Evolutionary conservation across 2,113 vertebrate genomes (phyloP).

Genomic region (Strigops habroptila): DNA sequence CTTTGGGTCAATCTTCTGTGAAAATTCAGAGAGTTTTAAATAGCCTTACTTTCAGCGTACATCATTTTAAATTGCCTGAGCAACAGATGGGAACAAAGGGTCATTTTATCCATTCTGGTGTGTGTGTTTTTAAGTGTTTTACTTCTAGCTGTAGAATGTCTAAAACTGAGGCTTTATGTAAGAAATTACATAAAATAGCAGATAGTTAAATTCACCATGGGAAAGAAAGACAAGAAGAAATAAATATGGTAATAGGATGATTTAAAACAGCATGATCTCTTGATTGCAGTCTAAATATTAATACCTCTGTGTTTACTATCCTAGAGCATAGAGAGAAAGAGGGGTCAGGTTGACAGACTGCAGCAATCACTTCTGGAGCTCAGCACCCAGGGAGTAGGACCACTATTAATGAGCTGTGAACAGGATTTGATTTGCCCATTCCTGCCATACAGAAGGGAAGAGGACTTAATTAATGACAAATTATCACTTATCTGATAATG

Average conservation of each 20-base stretch:
- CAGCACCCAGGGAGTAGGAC: not conserved
- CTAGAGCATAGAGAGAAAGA: not conserved
- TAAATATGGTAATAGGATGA: constrained; percentile 32
- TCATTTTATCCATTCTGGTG: not conserved
- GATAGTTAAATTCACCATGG: constrained; percentile 22
- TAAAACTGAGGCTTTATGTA: not conserved
- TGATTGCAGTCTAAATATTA: constrained; percentile 39
- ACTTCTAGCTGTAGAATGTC: not conserved
- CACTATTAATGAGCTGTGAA: not conserved
- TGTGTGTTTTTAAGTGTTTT: not conserved
- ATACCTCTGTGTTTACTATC: not conserved
- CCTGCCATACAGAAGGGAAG: not conserved
- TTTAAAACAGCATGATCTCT: constrained; percentile 41
- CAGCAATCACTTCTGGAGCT: not conserved
- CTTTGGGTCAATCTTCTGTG: constrained; percentile 1
- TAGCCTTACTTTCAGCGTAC: not conserved
- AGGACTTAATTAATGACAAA: not conserved
- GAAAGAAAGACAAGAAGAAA: constrained; percentile 16
- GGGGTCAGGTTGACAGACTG: not conserved
- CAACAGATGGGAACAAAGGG: constrained; percentile 25
- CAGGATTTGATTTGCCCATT: not conserved
- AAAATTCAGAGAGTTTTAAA: constrained; percentile 32
- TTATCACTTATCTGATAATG: not conserved
- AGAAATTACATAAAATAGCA: constrained; percentile 33
- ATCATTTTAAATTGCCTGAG: constrained; percentile 13